These are phyloP conservation scores for Rhyacophila brunnea DNA, from an alignment of 1,140 invertebrate genomes.

Conservation along the genomic window DNA sequence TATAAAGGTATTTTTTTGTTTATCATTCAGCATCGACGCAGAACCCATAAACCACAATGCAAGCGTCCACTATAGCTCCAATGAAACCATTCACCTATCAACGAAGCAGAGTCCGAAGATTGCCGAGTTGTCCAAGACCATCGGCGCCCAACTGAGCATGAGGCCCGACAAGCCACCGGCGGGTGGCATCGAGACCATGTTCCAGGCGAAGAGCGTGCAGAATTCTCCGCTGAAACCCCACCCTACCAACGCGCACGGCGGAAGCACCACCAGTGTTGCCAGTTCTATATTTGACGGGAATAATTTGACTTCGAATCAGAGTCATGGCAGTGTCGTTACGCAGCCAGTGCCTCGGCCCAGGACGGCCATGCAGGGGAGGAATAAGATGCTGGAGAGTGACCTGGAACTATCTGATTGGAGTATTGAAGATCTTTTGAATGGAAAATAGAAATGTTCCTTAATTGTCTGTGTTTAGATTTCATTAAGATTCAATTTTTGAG, in stretches of 20 bases:
- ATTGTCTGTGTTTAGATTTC: too few species aligned
- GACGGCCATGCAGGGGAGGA: constrained; percentile 32
- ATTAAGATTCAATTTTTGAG: too few species aligned
- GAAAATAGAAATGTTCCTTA: constrained; percentile 4
- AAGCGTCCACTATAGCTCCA: constrained; percentile 2
- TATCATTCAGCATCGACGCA: constrained; percentile 38
- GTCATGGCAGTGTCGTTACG: constrained; percentile 20
- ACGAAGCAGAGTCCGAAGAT: constrained; percentile 44
- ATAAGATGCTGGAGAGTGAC: constrained; percentile 46
- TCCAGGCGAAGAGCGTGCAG: constrained; percentile 38
- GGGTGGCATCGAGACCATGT: constrained; percentile 46
- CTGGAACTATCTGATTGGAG: constrained; percentile 50
- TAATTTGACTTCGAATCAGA: constrained; percentile 3
- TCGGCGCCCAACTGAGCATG: constrained; percentile 46
- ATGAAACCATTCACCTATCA: constrained; percentile 23
- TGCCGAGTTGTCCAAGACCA: constrained; percentile 46
- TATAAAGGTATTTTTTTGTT: constrained; percentile 9
- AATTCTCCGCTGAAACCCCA: not conserved
- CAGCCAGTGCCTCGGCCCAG: constrained; percentile 40
- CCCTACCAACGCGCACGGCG: constrained; percentile 31
- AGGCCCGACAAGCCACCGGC: constrained; percentile 43
- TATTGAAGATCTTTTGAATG: constrained; percentile 40
- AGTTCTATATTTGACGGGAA: constrained; percentile 44
- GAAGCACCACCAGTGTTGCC: constrained; percentile 48
- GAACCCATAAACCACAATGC: constrained; percentile 14